Evolutionary conservation across 2,888 invertebrate genomes (phyloP).

Genomic region (Brachylomia viminalis): DNA sequence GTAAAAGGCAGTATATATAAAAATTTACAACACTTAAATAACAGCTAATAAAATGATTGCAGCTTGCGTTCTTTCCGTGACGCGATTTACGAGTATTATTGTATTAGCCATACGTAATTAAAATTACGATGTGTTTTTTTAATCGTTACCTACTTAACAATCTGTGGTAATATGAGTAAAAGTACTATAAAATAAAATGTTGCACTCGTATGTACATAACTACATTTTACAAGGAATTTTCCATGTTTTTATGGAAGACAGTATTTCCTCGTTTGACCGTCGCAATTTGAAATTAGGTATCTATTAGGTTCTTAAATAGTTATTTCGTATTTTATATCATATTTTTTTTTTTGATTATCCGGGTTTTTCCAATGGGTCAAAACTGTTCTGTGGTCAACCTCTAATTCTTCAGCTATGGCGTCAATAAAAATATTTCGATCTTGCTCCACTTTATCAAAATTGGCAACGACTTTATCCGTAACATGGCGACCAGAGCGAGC

Average conservation of each 20-base stretch:
- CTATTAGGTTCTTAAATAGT: too few species aligned
- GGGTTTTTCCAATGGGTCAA: too few species aligned
- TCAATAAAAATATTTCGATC: too few species aligned
- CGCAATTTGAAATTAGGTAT: neutral
- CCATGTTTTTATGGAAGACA: neutral
- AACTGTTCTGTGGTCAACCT: too few species aligned
- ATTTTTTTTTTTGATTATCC: too few species aligned
- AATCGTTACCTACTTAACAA: neutral
- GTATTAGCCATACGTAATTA: conserved; percentile 9
- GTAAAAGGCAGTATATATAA: neutral
- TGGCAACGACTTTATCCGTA: too few species aligned
- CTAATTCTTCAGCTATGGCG: too few species aligned
- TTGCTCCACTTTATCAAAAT: too few species aligned
- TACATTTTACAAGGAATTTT: conserved; percentile 4
- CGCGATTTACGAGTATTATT: neutral
- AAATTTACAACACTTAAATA: neutral
- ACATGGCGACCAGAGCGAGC: too few species aligned
- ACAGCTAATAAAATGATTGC: neutral
- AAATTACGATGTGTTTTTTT: conserved; percentile 15
- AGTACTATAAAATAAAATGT: neutral
- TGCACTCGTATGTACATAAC: neutral
- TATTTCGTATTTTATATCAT: too few species aligned
- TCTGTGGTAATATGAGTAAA: neutral
- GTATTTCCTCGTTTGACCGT: conserved; percentile 5
- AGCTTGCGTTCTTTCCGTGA: neutral